These are phyloP conservation scores for Petrolisthes cinctipes DNA, from an alignment of 2,888 invertebrate genomes.

Conservation along the genomic window DNA sequence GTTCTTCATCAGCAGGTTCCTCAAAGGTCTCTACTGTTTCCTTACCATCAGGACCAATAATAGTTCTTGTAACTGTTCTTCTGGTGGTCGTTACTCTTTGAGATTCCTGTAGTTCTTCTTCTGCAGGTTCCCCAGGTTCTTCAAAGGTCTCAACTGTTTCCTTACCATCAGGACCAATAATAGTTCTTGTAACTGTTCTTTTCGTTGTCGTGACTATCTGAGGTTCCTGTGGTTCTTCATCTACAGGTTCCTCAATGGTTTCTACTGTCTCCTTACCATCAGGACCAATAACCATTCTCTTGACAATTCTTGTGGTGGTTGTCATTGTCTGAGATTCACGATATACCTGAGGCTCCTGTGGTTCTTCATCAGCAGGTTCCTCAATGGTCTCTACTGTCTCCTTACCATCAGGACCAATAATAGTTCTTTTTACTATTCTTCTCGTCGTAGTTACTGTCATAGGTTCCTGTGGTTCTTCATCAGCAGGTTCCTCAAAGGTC, in stretches of 20 bases:
- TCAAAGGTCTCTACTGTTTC: constrained; percentile 7
- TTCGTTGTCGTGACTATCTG: not conserved
- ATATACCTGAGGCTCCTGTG: not conserved
- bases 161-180: constrained; percentile 15
- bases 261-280: constrained; percentile 14
- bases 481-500: not conserved
- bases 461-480: not conserved
- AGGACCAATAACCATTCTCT: constrained; percentile 3
- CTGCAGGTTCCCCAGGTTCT: constrained; percentile 9
- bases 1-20: constrained; percentile 7
- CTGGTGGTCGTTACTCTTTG: constrained; percentile 12
- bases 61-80: constrained; percentile 21
- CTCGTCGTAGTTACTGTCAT: not conserved
- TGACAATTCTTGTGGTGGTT: not conserved
- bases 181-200: constrained; percentile 20
- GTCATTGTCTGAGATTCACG: not conserved
- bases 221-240: not conserved
- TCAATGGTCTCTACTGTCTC: constrained; percentile 35
- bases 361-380: constrained; percentile 20
- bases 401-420: not conserved
- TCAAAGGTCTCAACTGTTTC: constrained; percentile 21
- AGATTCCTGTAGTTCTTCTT: constrained; percentile 13
- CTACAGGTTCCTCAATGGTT: not conserved
- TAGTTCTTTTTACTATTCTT: not conserved
- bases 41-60: not conserved